These are phyloP conservation scores for Sander lucioperca DNA, from an alignment of 2,113 vertebrate genomes.

Conservation along the genomic window DNA sequence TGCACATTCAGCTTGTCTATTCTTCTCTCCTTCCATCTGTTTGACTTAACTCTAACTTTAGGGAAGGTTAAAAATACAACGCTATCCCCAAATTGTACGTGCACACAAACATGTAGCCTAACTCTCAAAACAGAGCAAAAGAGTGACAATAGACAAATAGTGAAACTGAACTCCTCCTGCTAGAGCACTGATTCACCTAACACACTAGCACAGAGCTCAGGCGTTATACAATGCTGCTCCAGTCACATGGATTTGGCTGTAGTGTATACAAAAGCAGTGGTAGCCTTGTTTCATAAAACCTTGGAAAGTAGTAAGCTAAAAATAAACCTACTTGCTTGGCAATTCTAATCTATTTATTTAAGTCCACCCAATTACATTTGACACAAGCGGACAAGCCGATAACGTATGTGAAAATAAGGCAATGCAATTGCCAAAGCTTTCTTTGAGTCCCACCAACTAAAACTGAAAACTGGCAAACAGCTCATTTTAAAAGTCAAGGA, in stretches of 20 bases:
- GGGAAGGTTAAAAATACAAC: not conserved
- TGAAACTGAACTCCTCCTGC: conserved; percentile 22
- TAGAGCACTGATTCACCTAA: conserved; percentile 32
- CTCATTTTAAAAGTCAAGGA: not conserved
- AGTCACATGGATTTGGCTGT: conserved; percentile 70
- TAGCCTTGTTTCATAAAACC: conserved; percentile 58
- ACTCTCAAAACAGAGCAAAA: not conserved
- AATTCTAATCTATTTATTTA: not conserved
- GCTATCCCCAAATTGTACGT: not conserved
- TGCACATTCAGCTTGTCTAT: conserved; percentile 28
- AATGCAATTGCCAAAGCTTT: not conserved
- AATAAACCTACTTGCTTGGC: not conserved
- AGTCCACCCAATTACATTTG: not conserved
- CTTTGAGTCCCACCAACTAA: not conserved
- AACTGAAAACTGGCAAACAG: not conserved
- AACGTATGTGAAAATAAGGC: not conserved
- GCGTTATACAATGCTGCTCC: conserved; percentile 75
- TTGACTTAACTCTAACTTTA: conserved; percentile 52
- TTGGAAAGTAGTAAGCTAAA: too few relatives aligned
- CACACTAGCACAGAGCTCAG: conserved; percentile 72
- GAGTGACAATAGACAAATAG: conserved; percentile 39
- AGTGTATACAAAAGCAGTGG: conserved; percentile 37
- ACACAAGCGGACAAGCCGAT: not conserved
- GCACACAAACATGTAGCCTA: not conserved
- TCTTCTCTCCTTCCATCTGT: conserved; percentile 55